phyloP scores from a whole-genome alignment of 2,113 vertebrate genomes.

The Oreochromis spilurus region DNA sequence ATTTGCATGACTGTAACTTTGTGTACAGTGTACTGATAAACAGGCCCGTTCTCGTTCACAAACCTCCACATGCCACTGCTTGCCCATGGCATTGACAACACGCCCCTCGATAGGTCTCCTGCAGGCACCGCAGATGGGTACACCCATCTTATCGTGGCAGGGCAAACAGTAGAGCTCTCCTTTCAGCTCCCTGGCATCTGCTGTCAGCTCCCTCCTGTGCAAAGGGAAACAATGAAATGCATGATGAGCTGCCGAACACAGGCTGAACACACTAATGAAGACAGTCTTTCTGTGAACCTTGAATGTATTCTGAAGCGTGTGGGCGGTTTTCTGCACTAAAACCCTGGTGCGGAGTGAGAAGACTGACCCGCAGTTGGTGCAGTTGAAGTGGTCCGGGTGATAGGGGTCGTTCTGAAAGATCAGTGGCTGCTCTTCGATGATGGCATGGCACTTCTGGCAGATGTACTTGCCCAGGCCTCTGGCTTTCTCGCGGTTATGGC shows the following conservation, averaged over 20 bases:
- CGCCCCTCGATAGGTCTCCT: slow-evolving; percentile 95
- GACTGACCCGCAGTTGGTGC: slow-evolving; percentile 92
- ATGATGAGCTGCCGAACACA: neutral
- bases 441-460: slow-evolving; percentile 98
- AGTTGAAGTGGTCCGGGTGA: slow-evolving; percentile 98
- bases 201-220: slow-evolving; percentile 91
- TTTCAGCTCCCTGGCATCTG: slow-evolving; percentile 94
- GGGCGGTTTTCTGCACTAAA: neutral
- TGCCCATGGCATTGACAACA: slow-evolving; percentile 98
- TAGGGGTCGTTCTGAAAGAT: slow-evolving; percentile 99
- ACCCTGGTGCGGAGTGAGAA: neutral
- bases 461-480: slow-evolving; percentile 95
- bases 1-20: neutral
- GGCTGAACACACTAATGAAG: neutral
- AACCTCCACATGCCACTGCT: slow-evolving; percentile 99
- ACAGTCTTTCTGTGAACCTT: neutral
- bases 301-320: neutral
- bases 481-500: slow-evolving; percentile 97
- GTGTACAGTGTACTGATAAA: neutral
- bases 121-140: slow-evolving; percentile 96
- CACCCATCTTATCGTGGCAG: slow-evolving; percentile 98
- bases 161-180: slow-evolving; percentile 96
- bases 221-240: neutral
- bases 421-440: slow-evolving; percentile 94
- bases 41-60: neutral